Base-by-base conservation (phyloP, 1,140 invertebrate genomes). In the Zaprionus ornatus region DNA sequence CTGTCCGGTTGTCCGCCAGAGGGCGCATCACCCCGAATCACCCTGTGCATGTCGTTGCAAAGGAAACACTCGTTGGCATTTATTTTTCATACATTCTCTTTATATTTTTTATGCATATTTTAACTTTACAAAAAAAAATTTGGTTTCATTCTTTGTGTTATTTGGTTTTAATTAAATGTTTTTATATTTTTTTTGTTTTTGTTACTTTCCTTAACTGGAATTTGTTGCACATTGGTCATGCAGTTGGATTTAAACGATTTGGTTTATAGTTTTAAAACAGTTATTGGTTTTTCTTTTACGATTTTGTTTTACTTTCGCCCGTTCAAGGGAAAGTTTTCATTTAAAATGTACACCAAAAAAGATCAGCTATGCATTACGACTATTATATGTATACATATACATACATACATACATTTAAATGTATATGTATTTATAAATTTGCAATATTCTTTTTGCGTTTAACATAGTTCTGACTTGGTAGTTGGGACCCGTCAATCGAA, bases 281-380 rank as follows among this genome's bases (percentile, higher is more conserved):
- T 69, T 61, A 61, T 52, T 77, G 62, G 56, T 29, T 68, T 69
- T 78, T 77, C 50, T 12, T 42, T 62, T 29, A 45, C 9, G 9
- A 32, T 15, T 61, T 61, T 27, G 27, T 5, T 35, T 66, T 42
- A 19, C 64, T 80, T 73, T 66, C 77, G n/a, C 45, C 15, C 45
- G 2, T 2, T 45, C 42, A 12, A 72, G 70, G 75, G 65, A 86
- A 76, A 79, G 68, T 79, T 23, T 65, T 69, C 66, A 62, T 73
- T 87, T 79, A 86, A 86, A 87, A 87, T 80, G 65, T 82, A 87
- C 83, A 86, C 82, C 82, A 86, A 86, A 87, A 77, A 86, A 82
- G 75, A 81, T 74, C 79, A 75, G 76, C 79, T 82, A 86, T 82
- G 72, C 63, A 79, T 75, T 82, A 86, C 76, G 73, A 77, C 83